These are phyloP conservation scores for Laspeyria flexula DNA, from an alignment of 2,888 invertebrate genomes.

Conservation along the genomic window DNA sequence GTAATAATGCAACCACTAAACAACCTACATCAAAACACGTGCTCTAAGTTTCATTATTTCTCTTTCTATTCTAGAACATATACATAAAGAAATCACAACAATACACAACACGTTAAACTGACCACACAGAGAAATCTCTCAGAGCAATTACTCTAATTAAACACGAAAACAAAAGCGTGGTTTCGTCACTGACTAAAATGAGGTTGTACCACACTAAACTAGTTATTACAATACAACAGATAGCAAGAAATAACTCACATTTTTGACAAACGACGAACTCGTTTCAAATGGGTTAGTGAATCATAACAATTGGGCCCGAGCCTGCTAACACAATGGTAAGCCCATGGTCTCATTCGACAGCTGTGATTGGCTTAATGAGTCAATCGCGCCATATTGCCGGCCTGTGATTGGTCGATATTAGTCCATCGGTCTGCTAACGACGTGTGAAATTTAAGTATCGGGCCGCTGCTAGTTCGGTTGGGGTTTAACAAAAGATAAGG, in stretches of 20 bases:
- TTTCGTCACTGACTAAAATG: constrained; percentile 40
- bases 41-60: no score
- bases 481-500: constrained; percentile 31
- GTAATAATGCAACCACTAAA: no score
- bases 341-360: no score
- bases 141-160: constrained; percentile 35
- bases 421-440: no score
- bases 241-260: constrained; percentile 34
- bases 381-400: no score
- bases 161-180: constrained; percentile 36
- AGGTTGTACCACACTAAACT: constrained; percentile 34
- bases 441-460: no score
- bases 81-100: constrained; percentile 8
- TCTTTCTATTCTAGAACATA: no score
- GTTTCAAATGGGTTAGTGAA: constrained; percentile 27
- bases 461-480: constrained; percentile 13
- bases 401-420: no score
- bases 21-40: no score
- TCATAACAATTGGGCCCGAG: background rate
- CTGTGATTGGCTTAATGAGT: no score
- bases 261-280: constrained; percentile 33
- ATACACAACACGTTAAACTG: constrained; percentile 4
- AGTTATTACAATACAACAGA: constrained; percentile 43
- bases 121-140: constrained; percentile 25
- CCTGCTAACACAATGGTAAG: no score